A percentile compares a stretch with the other conserved stretches of the same genome.
Conservation (phyloP, 1,140 invertebrate genomes). For the Pseudachorutes palmiensis region DNA sequence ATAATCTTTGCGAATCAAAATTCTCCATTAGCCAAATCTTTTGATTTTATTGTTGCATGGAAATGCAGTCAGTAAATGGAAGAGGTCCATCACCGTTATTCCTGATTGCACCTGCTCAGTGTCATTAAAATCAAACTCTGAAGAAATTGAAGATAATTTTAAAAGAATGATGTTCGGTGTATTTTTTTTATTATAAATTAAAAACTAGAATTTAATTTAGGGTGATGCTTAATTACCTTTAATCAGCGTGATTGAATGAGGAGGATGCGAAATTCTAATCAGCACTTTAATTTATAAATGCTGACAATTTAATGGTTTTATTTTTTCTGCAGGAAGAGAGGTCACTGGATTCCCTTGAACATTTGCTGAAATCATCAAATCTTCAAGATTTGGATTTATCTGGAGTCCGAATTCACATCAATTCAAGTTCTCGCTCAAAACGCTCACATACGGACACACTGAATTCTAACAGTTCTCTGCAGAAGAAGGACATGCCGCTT, state of each 20-base stretch:
- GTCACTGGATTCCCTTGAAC: constrained; percentile 32
- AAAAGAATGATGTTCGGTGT: no score
- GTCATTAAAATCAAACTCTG: no score
- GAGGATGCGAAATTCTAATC: not conserved
- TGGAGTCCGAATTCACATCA: constrained; percentile 32
- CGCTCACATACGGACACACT: not conserved
- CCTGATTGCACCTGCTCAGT: no score
- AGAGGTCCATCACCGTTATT: not conserved
- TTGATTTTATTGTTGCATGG: not conserved
- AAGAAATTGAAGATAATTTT: no score
- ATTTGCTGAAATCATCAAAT: constrained; percentile 27
- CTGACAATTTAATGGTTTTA: constrained; percentile 15
- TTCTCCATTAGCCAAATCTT: not conserved
- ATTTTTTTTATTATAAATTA: no score
- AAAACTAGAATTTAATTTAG: no score
- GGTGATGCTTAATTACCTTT: no score
- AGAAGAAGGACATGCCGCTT: not conserved
- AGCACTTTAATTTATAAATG: not conserved
- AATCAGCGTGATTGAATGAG: no score
- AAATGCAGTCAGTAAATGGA: not conserved
- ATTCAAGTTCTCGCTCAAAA: constrained; percentile 18
- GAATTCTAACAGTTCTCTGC: not conserved
- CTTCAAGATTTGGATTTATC: constrained; percentile 36
- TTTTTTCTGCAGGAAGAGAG: constrained; percentile 30
- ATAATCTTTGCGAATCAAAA: not conserved